These are phyloP conservation scores for Pseudonaja textilis DNA, from an alignment of 2,113 vertebrate species.

Conservation along the genomic window DNA sequence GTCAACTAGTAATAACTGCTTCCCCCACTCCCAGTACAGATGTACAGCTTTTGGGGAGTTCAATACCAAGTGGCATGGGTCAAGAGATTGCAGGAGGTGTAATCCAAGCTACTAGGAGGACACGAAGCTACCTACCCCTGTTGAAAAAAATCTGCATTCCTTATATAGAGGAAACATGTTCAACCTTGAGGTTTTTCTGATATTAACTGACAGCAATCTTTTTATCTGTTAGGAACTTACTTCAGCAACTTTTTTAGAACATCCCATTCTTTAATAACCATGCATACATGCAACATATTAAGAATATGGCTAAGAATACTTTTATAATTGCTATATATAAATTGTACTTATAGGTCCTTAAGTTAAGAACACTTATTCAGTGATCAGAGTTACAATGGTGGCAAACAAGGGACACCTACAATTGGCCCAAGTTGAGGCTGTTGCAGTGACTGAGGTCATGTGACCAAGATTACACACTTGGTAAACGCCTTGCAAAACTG, in stretches of 20 bases:
- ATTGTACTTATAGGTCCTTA: not conserved
- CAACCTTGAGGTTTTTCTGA: not conserved
- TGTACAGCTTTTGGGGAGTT: not conserved
- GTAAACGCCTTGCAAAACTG: not conserved
- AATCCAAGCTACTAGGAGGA: not conserved
- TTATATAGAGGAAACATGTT: too few relatives aligned
- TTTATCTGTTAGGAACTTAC: not conserved
- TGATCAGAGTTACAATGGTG: not conserved
- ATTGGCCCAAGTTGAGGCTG: too few relatives aligned
- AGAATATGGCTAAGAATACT: not conserved
- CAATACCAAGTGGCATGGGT: not conserved
- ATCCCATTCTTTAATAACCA: not conserved
- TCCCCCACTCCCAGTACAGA: accelerated
- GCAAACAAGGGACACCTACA: not conserved
- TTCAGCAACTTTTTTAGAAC: not conserved
- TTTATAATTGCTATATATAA: not conserved
- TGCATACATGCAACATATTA: not conserved
- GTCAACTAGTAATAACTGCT: not conserved
- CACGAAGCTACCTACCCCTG: too few relatives aligned
- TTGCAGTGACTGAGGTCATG: not conserved
- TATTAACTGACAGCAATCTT: not conserved
- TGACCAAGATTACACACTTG: not conserved
- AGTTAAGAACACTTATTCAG: not conserved
- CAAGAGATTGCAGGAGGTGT: not conserved
- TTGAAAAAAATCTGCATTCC: too few relatives aligned